A percentile compares a stretch with the other conserved stretches of the same genome.
Evolutionary conservation across 2,797 vertebrate genomes (phyloP).

Genomic region (Sebastes wilsoni): DNA sequence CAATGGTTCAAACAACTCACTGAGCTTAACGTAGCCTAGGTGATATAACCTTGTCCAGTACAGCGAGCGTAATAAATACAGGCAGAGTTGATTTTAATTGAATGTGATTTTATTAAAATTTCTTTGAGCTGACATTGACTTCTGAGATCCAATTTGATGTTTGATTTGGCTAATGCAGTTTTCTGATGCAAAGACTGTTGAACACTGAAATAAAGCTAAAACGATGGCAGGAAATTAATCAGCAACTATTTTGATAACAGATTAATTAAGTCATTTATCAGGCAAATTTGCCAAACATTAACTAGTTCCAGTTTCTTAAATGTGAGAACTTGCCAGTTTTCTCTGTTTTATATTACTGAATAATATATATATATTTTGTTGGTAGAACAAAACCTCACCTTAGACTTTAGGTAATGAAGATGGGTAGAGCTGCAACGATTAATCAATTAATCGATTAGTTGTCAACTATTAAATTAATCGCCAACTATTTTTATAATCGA

Average conservation of each 20-base stretch:
- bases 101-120: conserved; percentile 1
- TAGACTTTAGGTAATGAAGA: background rate
- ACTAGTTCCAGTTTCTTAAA: too few relatives aligned
- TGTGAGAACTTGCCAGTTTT: background rate
- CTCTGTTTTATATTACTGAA: background rate
- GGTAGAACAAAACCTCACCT: background rate
- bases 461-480: too few relatives aligned
- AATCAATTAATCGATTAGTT: too few relatives aligned
- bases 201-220: background rate
- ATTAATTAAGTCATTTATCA: background rate
- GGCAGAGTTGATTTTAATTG: background rate
- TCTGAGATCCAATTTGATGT: background rate
- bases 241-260: too few relatives aligned
- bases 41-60: background rate
- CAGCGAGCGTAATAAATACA: background rate
- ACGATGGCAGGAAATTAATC: too few relatives aligned
- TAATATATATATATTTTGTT: too few relatives aligned
- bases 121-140: background rate
- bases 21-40: background rate
- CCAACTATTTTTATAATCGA: too few relatives aligned
- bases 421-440: too few relatives aligned
- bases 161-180: background rate
- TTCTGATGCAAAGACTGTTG: background rate
- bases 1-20: background rate
- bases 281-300: too few relatives aligned